A percentile compares a stretch with the other conserved stretches of the same genome.
Conservation (phyloP, 2,888 invertebrate species). For the Tipula vernalis region DNA sequence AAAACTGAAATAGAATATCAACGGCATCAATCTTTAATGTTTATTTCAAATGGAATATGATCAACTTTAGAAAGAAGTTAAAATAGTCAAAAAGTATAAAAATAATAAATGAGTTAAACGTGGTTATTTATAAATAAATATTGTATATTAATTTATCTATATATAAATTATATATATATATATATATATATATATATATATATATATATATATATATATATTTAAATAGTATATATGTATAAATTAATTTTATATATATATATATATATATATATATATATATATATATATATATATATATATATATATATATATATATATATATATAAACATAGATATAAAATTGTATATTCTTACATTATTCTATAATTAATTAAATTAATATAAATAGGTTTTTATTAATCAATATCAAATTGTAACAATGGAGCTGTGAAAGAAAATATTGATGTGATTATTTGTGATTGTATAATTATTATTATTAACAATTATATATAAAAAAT, state of each 20-base stretch:
- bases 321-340: neutral
- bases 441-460: constrained; percentile 37
- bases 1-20: neutral
- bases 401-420: constrained; percentile 23
- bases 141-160: neutral
- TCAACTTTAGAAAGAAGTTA: neutral
- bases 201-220: too few species aligned
- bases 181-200: too few species aligned
- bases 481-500: constrained; percentile 14
- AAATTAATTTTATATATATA: too few species aligned
- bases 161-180: too few species aligned
- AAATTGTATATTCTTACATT: neutral
- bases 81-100: neutral
- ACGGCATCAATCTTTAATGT: neutral
- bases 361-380: neutral
- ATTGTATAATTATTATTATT: constrained; percentile 25
- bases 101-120: neutral
- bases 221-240: too few species aligned
- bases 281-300: neutral
- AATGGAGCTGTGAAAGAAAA: constrained; percentile 37
- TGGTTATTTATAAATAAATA: neutral
- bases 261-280: neutral
- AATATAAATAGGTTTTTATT: constrained; percentile 9
- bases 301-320: neutral
- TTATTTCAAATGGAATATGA: neutral